phyloP scores from a whole-genome alignment of 1,140 invertebrate genomes.

The Drosophila bifasciata region DNA sequence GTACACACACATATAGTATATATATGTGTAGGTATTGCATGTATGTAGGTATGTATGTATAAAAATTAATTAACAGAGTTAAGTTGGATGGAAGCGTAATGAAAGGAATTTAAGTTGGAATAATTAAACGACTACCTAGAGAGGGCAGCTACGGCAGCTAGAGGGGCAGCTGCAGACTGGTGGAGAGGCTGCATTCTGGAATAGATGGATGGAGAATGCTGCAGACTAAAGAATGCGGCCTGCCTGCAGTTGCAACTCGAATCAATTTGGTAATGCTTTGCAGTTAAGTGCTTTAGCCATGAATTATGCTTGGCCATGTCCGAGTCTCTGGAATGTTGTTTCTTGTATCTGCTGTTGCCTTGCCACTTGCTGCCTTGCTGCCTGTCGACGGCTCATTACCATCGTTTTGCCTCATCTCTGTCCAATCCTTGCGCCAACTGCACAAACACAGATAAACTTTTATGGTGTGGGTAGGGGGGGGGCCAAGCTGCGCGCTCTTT shows the following conservation, averaged over 20 bases:
- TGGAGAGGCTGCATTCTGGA: slow-evolving; percentile 5
- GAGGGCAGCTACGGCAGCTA: no score
- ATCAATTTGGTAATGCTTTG: background rate
- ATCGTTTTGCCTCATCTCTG: background rate
- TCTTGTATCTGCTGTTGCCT: slow-evolving; percentile 13
- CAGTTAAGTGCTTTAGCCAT: no score
- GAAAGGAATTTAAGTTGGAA: slow-evolving; percentile 51
- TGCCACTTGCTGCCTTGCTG: background rate
- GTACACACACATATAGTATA: slow-evolving; percentile 10
- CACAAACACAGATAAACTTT: slow-evolving; percentile 73
- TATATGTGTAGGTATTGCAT: slow-evolving; percentile 13
- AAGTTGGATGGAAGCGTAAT: slow-evolving; percentile 53
- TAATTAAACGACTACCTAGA: slow-evolving; percentile 29
- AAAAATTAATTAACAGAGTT: slow-evolving; percentile 73
- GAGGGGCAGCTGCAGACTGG: no score
- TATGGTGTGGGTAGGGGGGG: slow-evolving; percentile 16
- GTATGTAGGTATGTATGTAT: slow-evolving; percentile 18
- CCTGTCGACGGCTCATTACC: slow-evolving; percentile 39
- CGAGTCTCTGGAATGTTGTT: slow-evolving; percentile 25
- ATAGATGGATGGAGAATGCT: background rate
- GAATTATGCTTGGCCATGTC: slow-evolving; percentile 43
- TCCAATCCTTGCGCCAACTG: slow-evolving; percentile 33
- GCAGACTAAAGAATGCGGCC: slow-evolving; percentile 15
- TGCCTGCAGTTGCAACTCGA: background rate
- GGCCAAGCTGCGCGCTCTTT: background rate